Conservation (phyloP, 1,140 invertebrate genomes). For the Macrostomum lignano region DNA sequence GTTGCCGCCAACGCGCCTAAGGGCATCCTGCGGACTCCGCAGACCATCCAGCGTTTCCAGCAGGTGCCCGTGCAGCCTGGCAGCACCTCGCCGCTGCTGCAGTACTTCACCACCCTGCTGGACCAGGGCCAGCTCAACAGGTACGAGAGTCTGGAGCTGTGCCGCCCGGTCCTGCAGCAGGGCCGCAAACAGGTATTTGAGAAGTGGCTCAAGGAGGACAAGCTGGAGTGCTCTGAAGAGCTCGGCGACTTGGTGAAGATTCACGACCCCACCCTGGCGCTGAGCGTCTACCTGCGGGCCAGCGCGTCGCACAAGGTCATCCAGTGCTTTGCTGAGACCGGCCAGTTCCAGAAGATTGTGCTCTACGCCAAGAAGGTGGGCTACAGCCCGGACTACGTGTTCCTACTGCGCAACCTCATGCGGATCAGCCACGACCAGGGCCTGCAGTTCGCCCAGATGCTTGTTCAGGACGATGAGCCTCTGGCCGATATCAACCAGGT, state of each 20-base stretch:
- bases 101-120: conserved; percentile 89
- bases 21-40: conserved; percentile 75
- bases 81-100: conserved; percentile 70
- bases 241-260: conserved; percentile 52
- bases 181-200: conserved; percentile 80
- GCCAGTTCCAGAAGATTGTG: conserved; percentile 97
- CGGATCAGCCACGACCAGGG: conserved; percentile 75
- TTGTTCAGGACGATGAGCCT: conserved; percentile 84
- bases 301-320: conserved; percentile 96
- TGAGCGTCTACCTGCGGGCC: conserved; percentile 81
- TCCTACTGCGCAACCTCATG: conserved; percentile 78
- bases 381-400: conserved; percentile 90
- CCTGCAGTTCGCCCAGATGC: conserved; percentile 40
- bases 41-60: conserved; percentile 90
- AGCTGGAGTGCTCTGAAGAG: conserved; percentile 93
- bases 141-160: conserved; percentile 85
- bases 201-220: conserved; percentile 98
- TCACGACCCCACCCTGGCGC: conserved; percentile 73
- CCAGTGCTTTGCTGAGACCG: conserved; percentile 95
- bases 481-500: conserved; percentile 77
- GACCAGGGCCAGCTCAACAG: conserved; percentile 82
- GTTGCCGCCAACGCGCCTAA: conserved; percentile 90
- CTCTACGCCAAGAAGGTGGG: conserved; percentile 95
- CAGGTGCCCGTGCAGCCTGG: conserved; percentile 69
- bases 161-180: conserved; percentile 52